These are phyloP conservation scores for Branchinecta lindahli DNA, from an alignment of 1,140 invertebrate genomes.

Conservation along the genomic window DNA sequence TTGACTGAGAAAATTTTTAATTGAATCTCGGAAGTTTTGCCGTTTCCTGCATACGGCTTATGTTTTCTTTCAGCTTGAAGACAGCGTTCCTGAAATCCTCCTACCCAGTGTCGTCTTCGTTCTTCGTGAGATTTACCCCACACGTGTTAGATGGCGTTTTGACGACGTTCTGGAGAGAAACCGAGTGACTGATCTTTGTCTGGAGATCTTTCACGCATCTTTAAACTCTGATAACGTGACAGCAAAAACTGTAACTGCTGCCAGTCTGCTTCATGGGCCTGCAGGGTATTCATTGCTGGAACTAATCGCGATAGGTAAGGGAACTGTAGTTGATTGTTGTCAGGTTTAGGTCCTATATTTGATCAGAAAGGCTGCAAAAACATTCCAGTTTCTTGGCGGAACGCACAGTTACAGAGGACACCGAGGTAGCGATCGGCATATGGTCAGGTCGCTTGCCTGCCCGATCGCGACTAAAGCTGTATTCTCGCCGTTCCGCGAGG, in stretches of 20 bases:
- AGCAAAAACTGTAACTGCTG: not conserved
- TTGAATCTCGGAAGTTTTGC: no score
- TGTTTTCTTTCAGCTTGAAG: not conserved
- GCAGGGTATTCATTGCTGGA: not conserved
- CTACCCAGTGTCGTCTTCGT: not conserved
- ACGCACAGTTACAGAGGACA: no score
- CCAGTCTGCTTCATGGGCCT: not conserved
- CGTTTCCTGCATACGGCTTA: no score
- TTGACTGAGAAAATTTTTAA: no score
- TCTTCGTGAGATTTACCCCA: not conserved
- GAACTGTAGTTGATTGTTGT: no score
- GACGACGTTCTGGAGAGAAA: not conserved
- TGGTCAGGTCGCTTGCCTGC: no score
- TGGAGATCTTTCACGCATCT: not conserved
- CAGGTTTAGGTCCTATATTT: no score
- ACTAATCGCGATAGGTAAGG: constrained; percentile 2
- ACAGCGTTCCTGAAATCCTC: not conserved
- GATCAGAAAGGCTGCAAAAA: no score
- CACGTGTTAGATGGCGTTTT: not conserved
- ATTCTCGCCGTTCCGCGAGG: no score
- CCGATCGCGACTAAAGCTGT: no score
- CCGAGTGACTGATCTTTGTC: not conserved
- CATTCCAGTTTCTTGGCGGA: no score
- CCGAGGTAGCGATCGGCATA: no score
- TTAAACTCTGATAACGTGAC: not conserved